Evolutionary conservation across 2,888 invertebrate genomes (phyloP).

Genomic region (Stramonita haemastoma): DNA sequence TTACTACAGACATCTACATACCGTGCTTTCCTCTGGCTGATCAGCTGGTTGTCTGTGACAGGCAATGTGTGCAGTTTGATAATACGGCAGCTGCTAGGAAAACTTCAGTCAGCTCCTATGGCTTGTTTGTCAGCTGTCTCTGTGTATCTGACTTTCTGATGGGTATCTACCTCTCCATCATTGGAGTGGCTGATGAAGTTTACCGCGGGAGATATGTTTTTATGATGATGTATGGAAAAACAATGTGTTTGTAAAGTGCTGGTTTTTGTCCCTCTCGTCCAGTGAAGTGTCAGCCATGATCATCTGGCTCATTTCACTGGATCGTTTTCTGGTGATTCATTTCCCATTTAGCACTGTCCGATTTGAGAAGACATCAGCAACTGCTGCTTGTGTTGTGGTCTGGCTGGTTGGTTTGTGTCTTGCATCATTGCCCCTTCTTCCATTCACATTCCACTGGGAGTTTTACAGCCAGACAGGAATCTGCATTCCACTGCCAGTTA

Average conservation of each 20-base stretch:
- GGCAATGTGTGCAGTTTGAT: background rate
- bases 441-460: background rate
- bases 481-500: constrained; percentile 1
- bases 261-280: background rate
- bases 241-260: background rate
- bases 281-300: constrained; percentile 8
- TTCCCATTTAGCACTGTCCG: background rate
- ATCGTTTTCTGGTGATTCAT: constrained; percentile 11
- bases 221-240: background rate
- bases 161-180: background rate
- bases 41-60: background rate
- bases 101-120: background rate
- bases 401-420: background rate
- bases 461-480: constrained; percentile 12
- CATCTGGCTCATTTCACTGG: background rate
- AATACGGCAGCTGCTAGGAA: background rate
- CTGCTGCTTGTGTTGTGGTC: background rate
- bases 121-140: background rate
- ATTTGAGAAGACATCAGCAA: background rate
- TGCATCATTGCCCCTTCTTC: background rate
- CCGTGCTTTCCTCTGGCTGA: background rate
- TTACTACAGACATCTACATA: background rate
- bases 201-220: background rate
- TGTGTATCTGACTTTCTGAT: background rate
- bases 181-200: background rate